A percentile compares a stretch with the other conserved stretches of the same genome.
These are phyloP conservation scores for Syrmaticus mikado DNA, from an alignment of 2,113 vertebrate species.

Conservation along the genomic window DNA sequence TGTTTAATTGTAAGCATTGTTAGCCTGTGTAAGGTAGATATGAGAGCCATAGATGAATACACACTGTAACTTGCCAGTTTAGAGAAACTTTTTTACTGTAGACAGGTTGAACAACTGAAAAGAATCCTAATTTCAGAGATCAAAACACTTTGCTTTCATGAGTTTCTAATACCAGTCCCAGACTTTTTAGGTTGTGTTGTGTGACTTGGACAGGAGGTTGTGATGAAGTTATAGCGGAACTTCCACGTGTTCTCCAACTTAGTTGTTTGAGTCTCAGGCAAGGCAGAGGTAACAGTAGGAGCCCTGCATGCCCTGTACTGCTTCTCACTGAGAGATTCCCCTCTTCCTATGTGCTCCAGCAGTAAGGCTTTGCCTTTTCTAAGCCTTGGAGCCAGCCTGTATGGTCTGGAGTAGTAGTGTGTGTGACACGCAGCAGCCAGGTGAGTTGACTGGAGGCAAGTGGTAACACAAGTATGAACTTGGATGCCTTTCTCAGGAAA, in stretches of 20 bases:
- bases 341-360: rapidly evolving
- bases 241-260: rapidly evolving
- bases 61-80: background rate
- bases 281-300: background rate
- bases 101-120: background rate
- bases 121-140: background rate
- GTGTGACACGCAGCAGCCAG: background rate
- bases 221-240: rapidly evolving
- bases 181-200: background rate
- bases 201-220: background rate
- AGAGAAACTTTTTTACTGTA: background rate
- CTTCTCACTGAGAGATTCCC: background rate
- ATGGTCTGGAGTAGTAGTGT: background rate
- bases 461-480: background rate
- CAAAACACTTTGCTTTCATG: background rate
- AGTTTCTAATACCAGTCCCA: background rate
- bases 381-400: background rate
- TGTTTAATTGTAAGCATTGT: background rate
- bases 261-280: rapidly evolving
- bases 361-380: background rate
- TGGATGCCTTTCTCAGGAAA: background rate
- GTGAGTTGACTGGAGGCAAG: background rate
- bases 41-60: background rate
- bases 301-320: rapidly evolving
- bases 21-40: background rate